Conservation (phyloP, 1,140 invertebrate genomes). For the Macrobrachium nipponense region DNA sequence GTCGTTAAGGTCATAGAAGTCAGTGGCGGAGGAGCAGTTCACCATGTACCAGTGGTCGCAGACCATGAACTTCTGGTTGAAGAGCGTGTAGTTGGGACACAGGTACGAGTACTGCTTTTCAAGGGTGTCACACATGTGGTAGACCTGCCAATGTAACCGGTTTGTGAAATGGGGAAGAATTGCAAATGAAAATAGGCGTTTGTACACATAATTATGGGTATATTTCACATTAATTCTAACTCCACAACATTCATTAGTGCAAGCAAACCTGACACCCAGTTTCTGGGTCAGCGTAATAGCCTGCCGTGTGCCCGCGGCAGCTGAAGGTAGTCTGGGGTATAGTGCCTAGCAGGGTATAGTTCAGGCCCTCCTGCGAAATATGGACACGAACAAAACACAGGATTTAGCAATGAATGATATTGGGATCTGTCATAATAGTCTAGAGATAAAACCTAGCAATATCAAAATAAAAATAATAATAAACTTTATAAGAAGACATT, state of each 20-base stretch:
- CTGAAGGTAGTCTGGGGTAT: slow-evolving; percentile 71
- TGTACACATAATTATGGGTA: background rate
- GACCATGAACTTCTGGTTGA: slow-evolving; percentile 82
- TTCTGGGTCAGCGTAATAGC: slow-evolving; percentile 82
- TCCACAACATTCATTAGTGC: slow-evolving; percentile 9
- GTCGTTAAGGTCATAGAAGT: slow-evolving; percentile 77
- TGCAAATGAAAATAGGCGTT: background rate
- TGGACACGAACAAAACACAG: no score
- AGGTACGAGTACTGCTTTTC: slow-evolving; percentile 80
- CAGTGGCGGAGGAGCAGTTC: slow-evolving; percentile 78
- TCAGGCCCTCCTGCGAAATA: slow-evolving; percentile 1
- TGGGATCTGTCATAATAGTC: background rate
- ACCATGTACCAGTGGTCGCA: slow-evolving; percentile 88
- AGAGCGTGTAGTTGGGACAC: slow-evolving; percentile 82
- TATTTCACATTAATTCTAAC: background rate
- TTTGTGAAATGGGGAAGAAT: background rate
- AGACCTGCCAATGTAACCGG: slow-evolving; percentile 71
- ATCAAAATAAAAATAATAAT: no score
- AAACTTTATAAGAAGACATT: no score
- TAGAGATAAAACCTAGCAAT: no score
- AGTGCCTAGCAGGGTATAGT: slow-evolving; percentile 55
- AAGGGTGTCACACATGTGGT: slow-evolving; percentile 82
- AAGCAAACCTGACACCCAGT: slow-evolving; percentile 78
- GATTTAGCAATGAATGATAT: background rate
- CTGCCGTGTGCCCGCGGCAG: slow-evolving; percentile 75